phyloP scores from a whole-genome alignment of 2,113 vertebrate genomes.

The Willisornis vidua region DNA sequence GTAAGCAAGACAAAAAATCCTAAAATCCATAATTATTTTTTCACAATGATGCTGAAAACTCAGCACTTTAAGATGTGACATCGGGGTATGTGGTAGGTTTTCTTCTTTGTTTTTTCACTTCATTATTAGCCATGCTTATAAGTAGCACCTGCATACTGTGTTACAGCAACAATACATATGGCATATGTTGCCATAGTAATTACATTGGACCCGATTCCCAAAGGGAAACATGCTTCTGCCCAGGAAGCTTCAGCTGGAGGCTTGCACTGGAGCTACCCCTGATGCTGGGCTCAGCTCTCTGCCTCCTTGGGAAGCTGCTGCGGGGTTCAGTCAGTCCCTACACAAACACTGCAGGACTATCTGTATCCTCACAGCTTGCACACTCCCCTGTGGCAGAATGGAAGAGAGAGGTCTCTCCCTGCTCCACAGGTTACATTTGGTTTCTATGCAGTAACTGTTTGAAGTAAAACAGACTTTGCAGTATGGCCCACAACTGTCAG shows the following conservation, averaged over 20 bases:
- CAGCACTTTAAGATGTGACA: neutral
- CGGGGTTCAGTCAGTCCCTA: neutral
- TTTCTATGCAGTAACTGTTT: neutral
- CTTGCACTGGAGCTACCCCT: neutral
- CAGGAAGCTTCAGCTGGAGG: neutral
- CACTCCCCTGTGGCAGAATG: neutral
- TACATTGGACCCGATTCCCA: neutral
- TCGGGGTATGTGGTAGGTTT: neutral
- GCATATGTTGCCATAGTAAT: neutral
- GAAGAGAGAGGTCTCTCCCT: neutral
- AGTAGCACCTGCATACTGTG: neutral
- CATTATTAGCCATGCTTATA: neutral
- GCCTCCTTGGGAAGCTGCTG: neutral
- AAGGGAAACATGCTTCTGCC: neutral
- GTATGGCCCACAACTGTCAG: neutral
- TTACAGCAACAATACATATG: neutral
- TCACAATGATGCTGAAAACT: neutral
- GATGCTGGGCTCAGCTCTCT: neutral
- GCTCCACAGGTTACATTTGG: neutral
- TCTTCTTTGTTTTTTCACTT: neutral
- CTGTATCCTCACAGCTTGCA: neutral
- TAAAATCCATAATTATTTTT: neutral
- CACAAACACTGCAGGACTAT: neutral
- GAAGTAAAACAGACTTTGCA: neutral
- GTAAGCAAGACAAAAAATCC: neutral